These are phyloP conservation scores for Drosophila tropicalis DNA, from an alignment of 1,140 invertebrate genomes.

Conservation along the genomic window DNA sequence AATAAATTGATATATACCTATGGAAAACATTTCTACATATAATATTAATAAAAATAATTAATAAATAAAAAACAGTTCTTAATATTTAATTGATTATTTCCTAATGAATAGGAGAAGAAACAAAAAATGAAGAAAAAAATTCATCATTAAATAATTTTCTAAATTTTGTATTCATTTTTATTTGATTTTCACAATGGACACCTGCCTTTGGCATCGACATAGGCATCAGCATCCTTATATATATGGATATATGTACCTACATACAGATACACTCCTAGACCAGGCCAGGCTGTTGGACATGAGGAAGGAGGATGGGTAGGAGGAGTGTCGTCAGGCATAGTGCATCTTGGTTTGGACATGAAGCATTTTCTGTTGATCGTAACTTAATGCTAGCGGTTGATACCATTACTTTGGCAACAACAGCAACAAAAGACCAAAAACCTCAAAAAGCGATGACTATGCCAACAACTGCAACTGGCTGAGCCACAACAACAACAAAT, in stretches of 20 bases:
- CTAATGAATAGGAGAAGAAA: too few species aligned
- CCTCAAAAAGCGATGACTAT: conserved; percentile 1
- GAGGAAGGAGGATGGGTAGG: neutral
- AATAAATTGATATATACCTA: too few species aligned
- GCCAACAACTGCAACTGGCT: conserved; percentile 1
- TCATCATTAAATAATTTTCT: conserved; percentile 4
- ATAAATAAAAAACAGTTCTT: too few species aligned
- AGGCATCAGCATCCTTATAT: too few species aligned
- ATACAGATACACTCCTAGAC: conserved; percentile 19
- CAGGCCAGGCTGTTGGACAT: neutral
- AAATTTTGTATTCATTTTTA: conserved; percentile 7
- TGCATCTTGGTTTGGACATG: conserved; percentile 36
- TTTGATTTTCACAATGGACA: conserved; percentile 24
- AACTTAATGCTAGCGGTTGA: conserved; percentile 75
- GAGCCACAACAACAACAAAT: conserved; percentile 48
- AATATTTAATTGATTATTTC: too few species aligned
- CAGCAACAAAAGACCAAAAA: conserved; percentile 26
- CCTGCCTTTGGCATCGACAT: conserved; percentile 21
- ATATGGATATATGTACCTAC: too few species aligned
- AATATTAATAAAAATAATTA: too few species aligned
- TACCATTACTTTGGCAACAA: conserved; percentile 53
- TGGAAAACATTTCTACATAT: too few species aligned
- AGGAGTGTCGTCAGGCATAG: conserved; percentile 52
- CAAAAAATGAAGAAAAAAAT: too few species aligned
- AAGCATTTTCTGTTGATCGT: conserved; percentile 44